Percentiles rank a stretch among this genome's conserved stretches.
Evolutionary conservation across 2,888 invertebrate species (phyloP).

Genomic region (Steinernema carpocapsae): DNA sequence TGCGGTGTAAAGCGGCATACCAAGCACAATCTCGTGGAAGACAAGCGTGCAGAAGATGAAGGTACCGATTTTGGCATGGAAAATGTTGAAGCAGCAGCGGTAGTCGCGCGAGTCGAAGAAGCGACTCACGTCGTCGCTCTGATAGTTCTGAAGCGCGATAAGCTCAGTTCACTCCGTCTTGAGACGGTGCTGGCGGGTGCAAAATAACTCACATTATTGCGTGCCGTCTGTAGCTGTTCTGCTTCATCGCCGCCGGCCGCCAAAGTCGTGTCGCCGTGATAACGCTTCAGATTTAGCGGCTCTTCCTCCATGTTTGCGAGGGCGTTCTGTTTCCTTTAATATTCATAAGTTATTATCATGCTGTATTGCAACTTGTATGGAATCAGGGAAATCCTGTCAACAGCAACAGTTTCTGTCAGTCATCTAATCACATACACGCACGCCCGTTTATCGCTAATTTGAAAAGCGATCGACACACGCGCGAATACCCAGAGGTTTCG

Average conservation of each 20-base stretch:
- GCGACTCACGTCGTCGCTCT: slow-evolving; percentile 32
- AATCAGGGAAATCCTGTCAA: too few relatives aligned
- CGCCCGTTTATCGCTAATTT: too few relatives aligned
- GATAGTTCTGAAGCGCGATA: not conserved
- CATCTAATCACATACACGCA: too few relatives aligned
- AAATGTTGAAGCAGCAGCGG: slow-evolving; percentile 42
- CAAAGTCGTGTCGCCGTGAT: slow-evolving; percentile 2
- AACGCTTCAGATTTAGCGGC: slow-evolving; percentile 27
- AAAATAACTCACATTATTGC: slow-evolving; percentile 8
- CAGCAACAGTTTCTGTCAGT: too few relatives aligned
- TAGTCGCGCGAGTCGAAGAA: slow-evolving; percentile 47
- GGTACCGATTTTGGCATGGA: slow-evolving; percentile 48
- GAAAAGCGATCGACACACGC: not conserved
- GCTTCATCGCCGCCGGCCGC: not conserved
- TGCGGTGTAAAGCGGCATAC: not conserved
- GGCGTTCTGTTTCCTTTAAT: too few relatives aligned
- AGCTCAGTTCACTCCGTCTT: not conserved
- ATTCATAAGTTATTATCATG: too few relatives aligned
- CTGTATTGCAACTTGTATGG: too few relatives aligned
- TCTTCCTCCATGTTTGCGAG: slow-evolving; percentile 1
- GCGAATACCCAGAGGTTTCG: not conserved
- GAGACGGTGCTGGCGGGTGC: too few relatives aligned
- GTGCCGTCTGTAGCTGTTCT: not conserved
- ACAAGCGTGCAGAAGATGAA: slow-evolving; percentile 47
- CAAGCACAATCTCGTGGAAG: slow-evolving; percentile 45